Evolutionary conservation across 2,113 vertebrate species (phyloP).

Genomic region (Nibea albiflora): DNA sequence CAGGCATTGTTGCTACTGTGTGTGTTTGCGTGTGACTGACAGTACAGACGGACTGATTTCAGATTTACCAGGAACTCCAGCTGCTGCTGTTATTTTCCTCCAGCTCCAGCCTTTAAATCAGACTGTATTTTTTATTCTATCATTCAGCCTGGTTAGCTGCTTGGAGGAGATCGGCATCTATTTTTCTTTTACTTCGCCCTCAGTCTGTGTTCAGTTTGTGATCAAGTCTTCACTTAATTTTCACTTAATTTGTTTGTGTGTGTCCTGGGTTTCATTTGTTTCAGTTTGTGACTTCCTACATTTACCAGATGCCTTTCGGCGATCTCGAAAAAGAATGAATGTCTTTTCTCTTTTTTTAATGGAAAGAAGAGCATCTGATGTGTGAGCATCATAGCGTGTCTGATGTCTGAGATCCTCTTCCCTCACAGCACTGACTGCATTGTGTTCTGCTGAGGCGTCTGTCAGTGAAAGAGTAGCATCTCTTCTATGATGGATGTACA

Average conservation of each 20-base stretch:
- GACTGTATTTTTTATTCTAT: too few relatives aligned
- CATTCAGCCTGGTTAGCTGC: too few relatives aligned
- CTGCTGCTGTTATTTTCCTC: too few relatives aligned
- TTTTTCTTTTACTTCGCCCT: background rate
- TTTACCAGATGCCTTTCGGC: background rate
- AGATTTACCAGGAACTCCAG: background rate
- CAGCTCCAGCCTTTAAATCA: too few relatives aligned
- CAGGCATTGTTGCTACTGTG: background rate
- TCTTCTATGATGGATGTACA: slow-evolving; percentile 1
- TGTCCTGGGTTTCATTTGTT: background rate
- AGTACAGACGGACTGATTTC: background rate
- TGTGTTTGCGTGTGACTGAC: background rate
- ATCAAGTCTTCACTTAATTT: background rate
- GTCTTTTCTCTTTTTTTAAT: background rate
- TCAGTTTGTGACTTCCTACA: background rate
- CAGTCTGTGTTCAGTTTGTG: background rate
- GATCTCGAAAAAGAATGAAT: background rate
- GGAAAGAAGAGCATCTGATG: background rate
- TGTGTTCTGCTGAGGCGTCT: slow-evolving; percentile 4
- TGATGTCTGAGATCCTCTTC: background rate
- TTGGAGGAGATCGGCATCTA: background rate
- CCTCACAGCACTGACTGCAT: background rate
- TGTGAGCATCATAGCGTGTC: background rate
- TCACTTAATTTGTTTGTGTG: background rate
- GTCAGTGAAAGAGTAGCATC: background rate